Percentiles rank a stretch among this genome's conserved stretches.
Conservation (phyloP, 2,113 vertebrate genomes). For the Otus sunia region DNA sequence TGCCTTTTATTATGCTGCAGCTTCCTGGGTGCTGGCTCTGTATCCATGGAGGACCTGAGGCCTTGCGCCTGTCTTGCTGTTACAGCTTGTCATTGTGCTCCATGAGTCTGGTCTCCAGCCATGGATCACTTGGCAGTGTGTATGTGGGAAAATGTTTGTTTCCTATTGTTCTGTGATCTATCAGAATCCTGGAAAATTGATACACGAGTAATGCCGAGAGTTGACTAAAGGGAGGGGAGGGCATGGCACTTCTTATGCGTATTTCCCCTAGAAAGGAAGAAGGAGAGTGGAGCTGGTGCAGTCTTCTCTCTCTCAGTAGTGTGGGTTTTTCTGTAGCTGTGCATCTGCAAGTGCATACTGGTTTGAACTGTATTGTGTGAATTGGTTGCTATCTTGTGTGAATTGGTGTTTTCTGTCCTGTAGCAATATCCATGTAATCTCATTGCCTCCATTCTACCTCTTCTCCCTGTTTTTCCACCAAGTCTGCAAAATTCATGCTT, state of each 20-base stretch:
- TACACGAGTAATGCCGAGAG: not conserved
- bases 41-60: not conserved
- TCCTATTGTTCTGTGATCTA: not conserved
- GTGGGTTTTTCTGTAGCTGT: not conserved
- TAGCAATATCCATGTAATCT: not conserved
- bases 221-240: not conserved
- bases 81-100: not conserved
- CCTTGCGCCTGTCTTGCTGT: not conserved
- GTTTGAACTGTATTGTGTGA: not conserved
- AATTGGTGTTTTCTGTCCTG: not conserved
- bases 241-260: not conserved
- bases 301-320: not conserved
- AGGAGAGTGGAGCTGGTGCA: not conserved
- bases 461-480: not conserved
- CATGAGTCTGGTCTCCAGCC: not conserved
- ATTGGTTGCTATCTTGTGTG: not conserved
- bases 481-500: not conserved
- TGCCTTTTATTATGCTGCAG: not conserved
- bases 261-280: not conserved
- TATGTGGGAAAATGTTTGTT: not conserved
- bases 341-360: not conserved
- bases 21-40: not conserved
- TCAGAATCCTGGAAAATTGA: not conserved
- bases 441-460: not conserved
- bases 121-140: not conserved